Evolutionary conservation across 2,113 vertebrate species (phyloP).

Genomic region (Solea solea): DNA sequence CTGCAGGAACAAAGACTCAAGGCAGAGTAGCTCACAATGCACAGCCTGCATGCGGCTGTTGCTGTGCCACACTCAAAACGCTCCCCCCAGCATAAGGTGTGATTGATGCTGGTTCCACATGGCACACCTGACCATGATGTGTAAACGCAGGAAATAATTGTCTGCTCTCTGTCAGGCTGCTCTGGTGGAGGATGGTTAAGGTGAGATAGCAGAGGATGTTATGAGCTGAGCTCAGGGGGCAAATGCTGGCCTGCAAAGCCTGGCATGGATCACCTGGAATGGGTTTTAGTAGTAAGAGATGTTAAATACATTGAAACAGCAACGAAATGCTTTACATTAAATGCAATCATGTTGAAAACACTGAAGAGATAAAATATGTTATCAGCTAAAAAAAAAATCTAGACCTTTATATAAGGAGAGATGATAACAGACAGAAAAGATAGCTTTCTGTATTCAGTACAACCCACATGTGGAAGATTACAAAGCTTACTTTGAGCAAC

Average conservation of each 20-base stretch:
- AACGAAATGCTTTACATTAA: not conserved
- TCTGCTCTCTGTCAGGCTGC: constrained; percentile 25
- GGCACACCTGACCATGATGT: constrained; percentile 52
- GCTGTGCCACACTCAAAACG: constrained; percentile 73
- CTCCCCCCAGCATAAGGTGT: constrained; percentile 61
- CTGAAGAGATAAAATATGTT: not conserved
- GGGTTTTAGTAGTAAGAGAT: constrained; percentile 37
- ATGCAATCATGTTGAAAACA: not conserved
- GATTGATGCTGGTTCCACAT: constrained; percentile 71
- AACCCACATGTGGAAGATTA: not conserved
- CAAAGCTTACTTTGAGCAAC: constrained; percentile 9
- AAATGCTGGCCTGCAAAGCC: constrained; percentile 64
- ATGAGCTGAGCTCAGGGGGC: constrained; percentile 38
- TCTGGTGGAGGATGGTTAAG: constrained; percentile 51
- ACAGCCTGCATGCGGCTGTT: constrained; percentile 64
- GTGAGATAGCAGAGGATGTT: constrained; percentile 48
- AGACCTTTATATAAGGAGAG: not conserved
- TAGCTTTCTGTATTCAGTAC: not conserved
- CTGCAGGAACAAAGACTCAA: constrained; percentile 73
- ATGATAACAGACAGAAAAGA: not conserved
- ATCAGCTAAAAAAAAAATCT: not conserved
- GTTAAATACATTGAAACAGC: not conserved
- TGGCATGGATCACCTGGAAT: constrained; percentile 69
- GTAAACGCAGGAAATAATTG: constrained; percentile 17
- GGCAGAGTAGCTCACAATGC: constrained; percentile 62